Evolutionary conservation across 2,888 invertebrate species (phyloP).

Genomic region (Atherix ibis): DNA sequence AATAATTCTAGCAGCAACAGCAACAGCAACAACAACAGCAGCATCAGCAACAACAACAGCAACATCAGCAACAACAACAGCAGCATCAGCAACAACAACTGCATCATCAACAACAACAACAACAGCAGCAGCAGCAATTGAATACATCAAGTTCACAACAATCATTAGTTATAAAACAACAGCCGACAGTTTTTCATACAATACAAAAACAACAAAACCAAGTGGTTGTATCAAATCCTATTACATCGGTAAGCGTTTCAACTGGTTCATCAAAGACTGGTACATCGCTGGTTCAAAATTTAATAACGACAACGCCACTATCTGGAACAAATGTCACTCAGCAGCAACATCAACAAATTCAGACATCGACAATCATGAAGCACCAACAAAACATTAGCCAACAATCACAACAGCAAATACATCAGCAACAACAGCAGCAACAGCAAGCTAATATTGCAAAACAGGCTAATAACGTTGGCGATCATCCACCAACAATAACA

Average conservation of each 20-base stretch:
- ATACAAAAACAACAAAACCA: slow-evolving; percentile 5
- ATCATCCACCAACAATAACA: slow-evolving; percentile 15
- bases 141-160: slow-evolving; percentile 13
- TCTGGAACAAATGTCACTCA: slow-evolving; percentile 3
- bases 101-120: not conserved
- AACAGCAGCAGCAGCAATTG: slow-evolving; percentile 9
- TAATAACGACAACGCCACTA: slow-evolving; percentile 1
- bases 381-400: slow-evolving; percentile 10
- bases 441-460: slow-evolving; percentile 7
- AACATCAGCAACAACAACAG: too few relatives aligned
- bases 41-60: too few relatives aligned
- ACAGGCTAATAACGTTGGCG: too few relatives aligned
- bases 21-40: too few relatives aligned
- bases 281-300: slow-evolving; percentile 6
- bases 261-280: slow-evolving; percentile 7
- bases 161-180: slow-evolving; percentile 13
- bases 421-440: slow-evolving; percentile 8
- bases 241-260: slow-evolving; percentile 5
- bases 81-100: too few relatives aligned
- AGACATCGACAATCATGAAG: slow-evolving; percentile 8
- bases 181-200: slow-evolving; percentile 10
- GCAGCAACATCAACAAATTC: slow-evolving; percentile 10
- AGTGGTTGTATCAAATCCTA: slow-evolving; percentile 1
- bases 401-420: slow-evolving; percentile 6
- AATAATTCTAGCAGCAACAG: too few relatives aligned